phyloP scores from a whole-genome alignment of 2,797 vertebrate genomes.

The Channallabes apus region DNA sequence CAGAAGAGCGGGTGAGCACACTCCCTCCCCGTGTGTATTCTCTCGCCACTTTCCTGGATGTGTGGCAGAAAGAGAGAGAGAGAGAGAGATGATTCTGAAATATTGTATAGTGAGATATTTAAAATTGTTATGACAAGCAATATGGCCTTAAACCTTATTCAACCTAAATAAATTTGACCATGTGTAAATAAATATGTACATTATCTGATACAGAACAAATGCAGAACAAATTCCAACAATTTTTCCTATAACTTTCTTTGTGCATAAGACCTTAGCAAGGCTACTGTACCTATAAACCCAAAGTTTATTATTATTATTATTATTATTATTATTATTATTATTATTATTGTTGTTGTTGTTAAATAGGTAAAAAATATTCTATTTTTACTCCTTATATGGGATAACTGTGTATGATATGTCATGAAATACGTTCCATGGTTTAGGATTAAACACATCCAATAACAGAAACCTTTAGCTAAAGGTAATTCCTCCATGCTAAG shows the following conservation, averaged over 20 bases:
- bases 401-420: background rate
- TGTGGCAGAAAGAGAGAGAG: constrained; percentile 47
- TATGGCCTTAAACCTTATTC: background rate
- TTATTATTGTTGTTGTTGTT: background rate
- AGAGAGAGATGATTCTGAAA: background rate
- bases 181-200: background rate
- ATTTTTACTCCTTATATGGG: background rate
- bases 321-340: too few relatives aligned
- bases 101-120: background rate
- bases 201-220: too few relatives aligned
- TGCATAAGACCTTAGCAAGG: background rate
- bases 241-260: background rate
- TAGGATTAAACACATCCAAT: background rate
- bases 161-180: too few relatives aligned
- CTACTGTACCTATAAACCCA: background rate
- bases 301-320: background rate
- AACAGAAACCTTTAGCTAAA: background rate
- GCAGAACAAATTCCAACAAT: background rate
- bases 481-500: background rate
- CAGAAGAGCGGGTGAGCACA: constrained; percentile 67
- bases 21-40: constrained; percentile 83
- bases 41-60: constrained; percentile 51
- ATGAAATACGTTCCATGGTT: background rate
- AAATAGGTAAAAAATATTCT: background rate
- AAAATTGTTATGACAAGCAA: background rate